Percentiles rank a stretch among this genome's conserved stretches.
Conservation (phyloP, 2,797 vertebrate genomes). For the Chlorospingus semifuscus region DNA sequence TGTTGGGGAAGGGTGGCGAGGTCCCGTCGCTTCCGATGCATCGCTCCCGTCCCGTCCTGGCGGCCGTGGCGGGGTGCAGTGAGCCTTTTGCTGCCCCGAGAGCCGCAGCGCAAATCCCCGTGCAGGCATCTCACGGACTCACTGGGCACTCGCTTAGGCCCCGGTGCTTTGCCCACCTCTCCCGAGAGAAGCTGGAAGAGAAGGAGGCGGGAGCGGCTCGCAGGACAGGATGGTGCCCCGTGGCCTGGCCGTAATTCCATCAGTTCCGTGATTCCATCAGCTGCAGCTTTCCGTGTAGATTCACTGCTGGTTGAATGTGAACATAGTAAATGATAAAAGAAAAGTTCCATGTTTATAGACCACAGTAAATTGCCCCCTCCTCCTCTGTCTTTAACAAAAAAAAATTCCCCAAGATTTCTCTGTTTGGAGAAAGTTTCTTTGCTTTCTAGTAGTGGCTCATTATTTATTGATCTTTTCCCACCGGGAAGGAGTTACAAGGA, state of each 20-base stretch:
- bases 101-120: too few relatives aligned
- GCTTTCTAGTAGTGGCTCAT: background rate
- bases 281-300: background rate
- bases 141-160: fast-evolving
- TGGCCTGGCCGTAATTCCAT: background rate
- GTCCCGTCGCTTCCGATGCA: background rate
- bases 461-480: background rate
- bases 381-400: background rate
- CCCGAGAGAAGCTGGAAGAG: fast-evolving
- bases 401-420: background rate
- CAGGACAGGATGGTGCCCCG: background rate
- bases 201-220: background rate
- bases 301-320: background rate
- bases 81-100: fast-evolving
- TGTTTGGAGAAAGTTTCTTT: background rate
- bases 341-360: background rate
- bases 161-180: fast-evolving
- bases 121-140: fast-evolving
- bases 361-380: background rate
- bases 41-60: background rate
- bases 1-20: background rate
- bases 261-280: background rate
- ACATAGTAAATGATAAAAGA: background rate
- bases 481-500: background rate
- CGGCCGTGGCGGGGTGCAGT: fast-evolving